Conservation (phyloP, 2,113 vertebrate species). For the Crotophaga sulcirostris region DNA sequence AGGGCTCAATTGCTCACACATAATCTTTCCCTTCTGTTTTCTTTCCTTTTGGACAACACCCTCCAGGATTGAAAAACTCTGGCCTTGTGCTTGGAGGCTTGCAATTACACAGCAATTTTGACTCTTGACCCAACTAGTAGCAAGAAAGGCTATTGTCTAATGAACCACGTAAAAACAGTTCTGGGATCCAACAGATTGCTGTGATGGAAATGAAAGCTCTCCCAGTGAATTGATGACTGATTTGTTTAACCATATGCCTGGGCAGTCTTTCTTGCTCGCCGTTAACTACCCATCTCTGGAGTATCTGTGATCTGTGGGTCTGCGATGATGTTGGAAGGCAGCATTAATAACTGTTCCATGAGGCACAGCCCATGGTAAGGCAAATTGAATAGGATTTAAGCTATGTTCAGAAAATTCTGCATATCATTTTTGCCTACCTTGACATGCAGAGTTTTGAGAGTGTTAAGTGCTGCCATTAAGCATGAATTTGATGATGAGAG, state of each 20-base stretch:
- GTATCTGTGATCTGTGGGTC: neutral
- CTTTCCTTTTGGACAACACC: neutral
- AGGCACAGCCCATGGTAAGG: neutral
- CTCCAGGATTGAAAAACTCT: constrained; percentile 46
- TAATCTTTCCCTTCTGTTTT: constrained; percentile 53
- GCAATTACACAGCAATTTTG: constrained; percentile 58
- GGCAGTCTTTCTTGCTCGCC: neutral
- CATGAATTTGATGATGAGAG: neutral
- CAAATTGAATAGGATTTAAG: neutral
- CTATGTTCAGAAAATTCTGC: neutral
- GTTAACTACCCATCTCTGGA: neutral
- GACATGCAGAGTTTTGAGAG: rapidly evolving
- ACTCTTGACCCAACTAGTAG: constrained; percentile 32
- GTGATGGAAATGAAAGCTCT: constrained; percentile 12
- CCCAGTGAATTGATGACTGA: constrained; percentile 2
- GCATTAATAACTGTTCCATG: neutral
- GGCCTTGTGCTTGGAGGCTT: constrained; percentile 16
- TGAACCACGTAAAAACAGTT: constrained; percentile 29
- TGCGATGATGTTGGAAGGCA: neutral
- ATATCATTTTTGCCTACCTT: neutral
- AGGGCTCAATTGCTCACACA: constrained; percentile 24
- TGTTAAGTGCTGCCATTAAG: rapidly evolving
- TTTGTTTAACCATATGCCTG: constrained; percentile 1
- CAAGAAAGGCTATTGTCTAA: constrained; percentile 33
- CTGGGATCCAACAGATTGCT: constrained; percentile 7